Base-by-base conservation (phyloP, 2,797 vertebrate genomes). In the Morus bassanus region DNA sequence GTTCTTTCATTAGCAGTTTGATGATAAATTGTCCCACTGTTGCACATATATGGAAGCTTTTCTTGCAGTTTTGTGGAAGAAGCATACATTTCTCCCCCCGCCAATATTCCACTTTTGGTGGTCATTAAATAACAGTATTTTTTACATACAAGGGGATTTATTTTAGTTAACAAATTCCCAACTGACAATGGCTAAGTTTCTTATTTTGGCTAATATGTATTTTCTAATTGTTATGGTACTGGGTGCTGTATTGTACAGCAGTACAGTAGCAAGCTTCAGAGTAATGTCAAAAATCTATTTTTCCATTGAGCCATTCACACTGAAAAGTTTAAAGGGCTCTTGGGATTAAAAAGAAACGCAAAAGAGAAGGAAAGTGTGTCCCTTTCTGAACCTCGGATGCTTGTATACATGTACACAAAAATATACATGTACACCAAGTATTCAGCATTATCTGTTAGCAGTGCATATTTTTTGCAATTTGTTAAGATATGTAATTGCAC, bases 401-500 rank as follows among this genome's bases (percentile, higher is more conserved):
- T 70, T 77, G 16, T 76, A 41, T 59, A 27, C 15, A 16, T 18
- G 7, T 16, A 39, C 23, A 31, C 17, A 53, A 56, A 69, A 10
- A 45, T 45, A 45, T 18, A 45, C 8, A 45, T 18, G 31, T 46
- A 15, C 10, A 72, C 11, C 7, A 57, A 28, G 73, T 82, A n/a
- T 13, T 33, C 31, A 67, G 8, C 24, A 35, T 2, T 39, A 46
- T 19, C 11, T 61, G 6, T 41, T 72, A 48, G 12, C 21, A 16
- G 3, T 18, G 6, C 51, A 4, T 31, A 4, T 27, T 60, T 88
- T 92, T 85, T 69, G 1, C 18, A 30, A 10, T 45, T 64, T 7
- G 0, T 69, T 54, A 48, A 54, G 27, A 10, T 28, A 30, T 6
- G 8, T 22, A 45, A 39, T 64, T 2, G 3, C 5, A 37, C 3